phyloP scores from a whole-genome alignment of 2,797 vertebrate genomes.

The Tapirus indicus region DNA sequence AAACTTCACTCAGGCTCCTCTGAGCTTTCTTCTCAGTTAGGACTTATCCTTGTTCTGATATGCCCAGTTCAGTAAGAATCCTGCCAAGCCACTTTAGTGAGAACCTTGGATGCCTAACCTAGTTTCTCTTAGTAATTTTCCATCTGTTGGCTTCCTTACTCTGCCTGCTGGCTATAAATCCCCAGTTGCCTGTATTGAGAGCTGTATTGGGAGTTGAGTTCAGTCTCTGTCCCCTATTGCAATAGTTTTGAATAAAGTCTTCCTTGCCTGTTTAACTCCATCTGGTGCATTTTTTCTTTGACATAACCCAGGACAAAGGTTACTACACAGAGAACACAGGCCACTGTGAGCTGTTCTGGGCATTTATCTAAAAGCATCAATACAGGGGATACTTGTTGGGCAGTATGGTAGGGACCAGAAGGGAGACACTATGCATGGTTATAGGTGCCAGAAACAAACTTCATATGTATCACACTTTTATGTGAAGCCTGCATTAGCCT shows the following conservation, averaged over 20 bases:
- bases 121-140: neutral
- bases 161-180: neutral
- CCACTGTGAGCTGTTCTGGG: neutral
- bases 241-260: neutral
- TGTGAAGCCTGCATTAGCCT: neutral
- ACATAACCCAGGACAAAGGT: neutral
- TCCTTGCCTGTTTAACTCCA: neutral
- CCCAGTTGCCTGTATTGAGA: neutral
- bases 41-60: neutral
- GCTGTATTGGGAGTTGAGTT: neutral
- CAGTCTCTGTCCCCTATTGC: neutral
- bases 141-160: accelerated
- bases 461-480: neutral
- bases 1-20: neutral
- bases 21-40: neutral
- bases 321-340: neutral
- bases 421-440: neutral
- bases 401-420: neutral
- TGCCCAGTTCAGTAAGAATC: neutral
- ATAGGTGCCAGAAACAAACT: neutral
- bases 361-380: neutral
- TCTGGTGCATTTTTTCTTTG: neutral
- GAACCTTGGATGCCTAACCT: neutral
- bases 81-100: neutral
- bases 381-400: neutral